Base-by-base conservation (phyloP, 2,888 invertebrate species). In the Eristalis intricaria region DNA sequence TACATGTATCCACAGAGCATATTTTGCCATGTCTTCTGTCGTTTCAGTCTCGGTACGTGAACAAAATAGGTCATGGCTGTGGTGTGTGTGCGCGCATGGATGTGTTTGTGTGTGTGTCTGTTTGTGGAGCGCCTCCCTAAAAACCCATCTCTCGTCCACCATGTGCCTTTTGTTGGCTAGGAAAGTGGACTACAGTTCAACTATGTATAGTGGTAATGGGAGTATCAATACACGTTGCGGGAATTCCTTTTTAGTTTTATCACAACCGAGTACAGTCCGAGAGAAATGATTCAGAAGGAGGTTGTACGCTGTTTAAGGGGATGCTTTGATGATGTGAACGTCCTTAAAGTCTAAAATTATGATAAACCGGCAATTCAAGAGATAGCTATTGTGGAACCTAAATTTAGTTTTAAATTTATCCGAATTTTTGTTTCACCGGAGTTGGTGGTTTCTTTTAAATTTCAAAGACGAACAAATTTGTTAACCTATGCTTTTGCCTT, bases 41-140 rank as follows among this genome's bases (percentile, higher is more conserved):
- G 66, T 61, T 66, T 65, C 50, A 19, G 50, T 76, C n/a, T 10
- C 35, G 60, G 50, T 61, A 68, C 60, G 63, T 56, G 65, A 26
- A 64, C 68, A 73, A 83, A 83, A 83, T 83, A 83, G 83, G 83
- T 83, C 83, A 83, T 78, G 83, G 83, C 71, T 83, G 71, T 68
- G 23, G 10, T n/a, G 26, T 26, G 60, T 23, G 22, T 29, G 8
- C 10, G 32, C 5, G 32, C 32, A 5, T n/a, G 32, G 11, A 29
- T 1, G 15, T 40, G 1, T 1, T 15, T 63, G 40, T 68, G 65
- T 40, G 15, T 0, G 50, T 50, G n/a, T 50, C 19, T 4, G 19
- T 58, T 71, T 40, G 71, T 29, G 60, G 5, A 26, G 40, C 22
- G 58, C 11, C n/a, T 23, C 26, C 38, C 19, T n/a, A 10, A 8